These are phyloP conservation scores for Holothuria glaberrima DNA, from an alignment of 35 echinoderm and acorn worm genomes.

Conservation along the genomic window DNA sequence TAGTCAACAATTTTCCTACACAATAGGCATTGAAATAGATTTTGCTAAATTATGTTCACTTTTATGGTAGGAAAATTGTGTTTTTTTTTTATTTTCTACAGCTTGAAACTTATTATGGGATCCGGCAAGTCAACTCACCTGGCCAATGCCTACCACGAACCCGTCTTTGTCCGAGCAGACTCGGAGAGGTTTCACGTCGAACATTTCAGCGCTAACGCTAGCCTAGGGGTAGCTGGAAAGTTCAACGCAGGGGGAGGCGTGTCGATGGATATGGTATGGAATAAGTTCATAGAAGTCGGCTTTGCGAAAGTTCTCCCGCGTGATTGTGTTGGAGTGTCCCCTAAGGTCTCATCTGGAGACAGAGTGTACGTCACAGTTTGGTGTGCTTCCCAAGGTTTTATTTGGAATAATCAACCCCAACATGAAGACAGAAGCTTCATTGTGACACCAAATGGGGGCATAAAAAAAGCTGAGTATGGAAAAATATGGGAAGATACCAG, in stretches of 20 bases:
- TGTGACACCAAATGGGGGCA: neutral
- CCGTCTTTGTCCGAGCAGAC: neutral
- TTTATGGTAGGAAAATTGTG: too few species aligned
- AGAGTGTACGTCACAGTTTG: slow-evolving; percentile 30
- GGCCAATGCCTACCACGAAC: slow-evolving; percentile 2
- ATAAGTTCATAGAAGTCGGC: slow-evolving; percentile 21
- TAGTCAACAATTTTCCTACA: too few species aligned
- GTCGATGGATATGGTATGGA: neutral
- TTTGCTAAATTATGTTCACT: too few species aligned
- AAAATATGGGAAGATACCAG: neutral
- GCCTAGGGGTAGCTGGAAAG: neutral
- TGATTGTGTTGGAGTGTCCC: neutral
- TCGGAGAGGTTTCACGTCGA: neutral
- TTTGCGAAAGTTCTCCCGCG: slow-evolving; percentile 9
- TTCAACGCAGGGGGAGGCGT: neutral
- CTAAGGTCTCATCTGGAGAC: neutral
- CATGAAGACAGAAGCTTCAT: neutral
- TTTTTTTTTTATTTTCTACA: too few species aligned
- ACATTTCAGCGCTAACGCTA: neutral
- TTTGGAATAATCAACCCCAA: slow-evolving; percentile 15
- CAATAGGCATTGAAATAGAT: too few species aligned
- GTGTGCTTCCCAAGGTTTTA: slow-evolving; percentile 11
- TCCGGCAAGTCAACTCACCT: neutral
- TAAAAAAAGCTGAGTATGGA: neutral
- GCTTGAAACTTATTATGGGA: too few species aligned